Evolutionary conservation across 2,888 invertebrate species (phyloP).

Genomic region (Eledona agricola): DNA sequence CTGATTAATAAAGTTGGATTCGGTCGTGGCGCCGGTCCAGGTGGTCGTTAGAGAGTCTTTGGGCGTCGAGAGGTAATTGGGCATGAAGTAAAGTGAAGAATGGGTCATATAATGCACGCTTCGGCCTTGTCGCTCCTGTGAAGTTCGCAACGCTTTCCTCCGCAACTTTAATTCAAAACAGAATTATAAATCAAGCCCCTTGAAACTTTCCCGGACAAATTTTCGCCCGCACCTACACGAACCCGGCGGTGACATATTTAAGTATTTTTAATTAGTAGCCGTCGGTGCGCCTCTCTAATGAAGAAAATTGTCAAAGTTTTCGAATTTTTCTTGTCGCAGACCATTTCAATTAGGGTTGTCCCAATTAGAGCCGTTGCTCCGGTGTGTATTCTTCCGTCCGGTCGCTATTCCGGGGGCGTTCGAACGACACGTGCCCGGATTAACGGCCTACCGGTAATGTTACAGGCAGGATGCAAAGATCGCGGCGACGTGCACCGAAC

Average conservation of each 20-base stretch:
- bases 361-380: too few relatives aligned
- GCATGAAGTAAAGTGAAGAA: slow-evolving; percentile 50
- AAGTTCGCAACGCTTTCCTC: slow-evolving; percentile 31
- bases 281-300: slow-evolving; percentile 49
- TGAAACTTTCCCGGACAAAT: slow-evolving; percentile 36
- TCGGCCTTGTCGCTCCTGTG: slow-evolving; percentile 31
- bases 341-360: too few relatives aligned
- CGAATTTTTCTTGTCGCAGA: slow-evolving; percentile 54
- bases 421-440: slow-evolving; percentile 53
- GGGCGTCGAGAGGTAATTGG: slow-evolving; percentile 48
- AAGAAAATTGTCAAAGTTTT: slow-evolving; percentile 60
- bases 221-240: slow-evolving; percentile 38
- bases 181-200: slow-evolving; percentile 41
- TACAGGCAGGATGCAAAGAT: slow-evolving; percentile 54
- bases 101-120: slow-evolving; percentile 40
- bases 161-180: slow-evolving; percentile 42
- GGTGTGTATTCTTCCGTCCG: too few relatives aligned
- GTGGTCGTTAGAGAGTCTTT: slow-evolving; percentile 32
- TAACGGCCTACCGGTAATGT: slow-evolving; percentile 55
- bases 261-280: slow-evolving; percentile 51
- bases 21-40: slow-evolving; percentile 14
- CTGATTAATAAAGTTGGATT: too few relatives aligned
- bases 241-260: slow-evolving; percentile 49
- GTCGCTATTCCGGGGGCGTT: slow-evolving; percentile 42
- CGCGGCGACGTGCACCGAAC: slow-evolving; percentile 47